Percentiles rank a stretch among this genome's conserved stretches.
Evolutionary conservation across 2,888 invertebrate genomes (phyloP).

Genomic region (Lepidocyrtoides sp.): DNA sequence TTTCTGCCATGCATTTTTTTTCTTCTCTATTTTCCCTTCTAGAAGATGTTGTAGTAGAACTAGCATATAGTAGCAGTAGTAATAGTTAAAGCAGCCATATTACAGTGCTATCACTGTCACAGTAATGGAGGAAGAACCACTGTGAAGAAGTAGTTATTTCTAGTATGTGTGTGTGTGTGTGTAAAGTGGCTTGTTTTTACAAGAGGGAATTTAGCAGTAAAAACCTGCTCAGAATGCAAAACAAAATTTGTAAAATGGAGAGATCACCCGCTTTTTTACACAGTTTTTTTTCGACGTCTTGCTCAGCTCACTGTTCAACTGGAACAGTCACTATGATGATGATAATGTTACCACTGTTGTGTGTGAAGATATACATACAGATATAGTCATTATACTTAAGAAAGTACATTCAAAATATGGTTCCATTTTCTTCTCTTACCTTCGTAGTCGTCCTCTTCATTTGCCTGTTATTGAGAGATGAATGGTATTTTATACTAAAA

Average conservation of each 20-base stretch:
- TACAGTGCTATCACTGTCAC: not conserved
- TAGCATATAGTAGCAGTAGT: not conserved
- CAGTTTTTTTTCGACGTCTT: conserved; percentile 30
- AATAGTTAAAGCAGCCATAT: not conserved
- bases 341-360: not conserved
- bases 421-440: conserved; percentile 28
- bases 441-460: conserved; percentile 12
- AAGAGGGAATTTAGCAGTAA: conserved; percentile 75
- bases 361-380: not conserved
- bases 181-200: conserved; percentile 74
- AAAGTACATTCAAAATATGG: no score
- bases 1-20: conserved; percentile 36
- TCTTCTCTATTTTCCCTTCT: conserved; percentile 35
- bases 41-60: not conserved
- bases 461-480: conserved; percentile 75
- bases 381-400: not conserved
- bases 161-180: no score
- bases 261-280: conserved; percentile 74
- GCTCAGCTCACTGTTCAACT: conserved; percentile 18
- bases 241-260: conserved; percentile 80
- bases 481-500: conserved; percentile 46
- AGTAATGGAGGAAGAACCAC: conserved; percentile 4
- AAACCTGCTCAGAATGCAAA: conserved; percentile 81
- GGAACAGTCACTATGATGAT: not conserved
- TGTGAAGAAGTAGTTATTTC: conserved; percentile 47